Percentiles rank a stretch among this genome's conserved stretches.
Evolutionary conservation across 2,888 invertebrate species (phyloP).

Genomic region (Podabrus alpinus): DNA sequence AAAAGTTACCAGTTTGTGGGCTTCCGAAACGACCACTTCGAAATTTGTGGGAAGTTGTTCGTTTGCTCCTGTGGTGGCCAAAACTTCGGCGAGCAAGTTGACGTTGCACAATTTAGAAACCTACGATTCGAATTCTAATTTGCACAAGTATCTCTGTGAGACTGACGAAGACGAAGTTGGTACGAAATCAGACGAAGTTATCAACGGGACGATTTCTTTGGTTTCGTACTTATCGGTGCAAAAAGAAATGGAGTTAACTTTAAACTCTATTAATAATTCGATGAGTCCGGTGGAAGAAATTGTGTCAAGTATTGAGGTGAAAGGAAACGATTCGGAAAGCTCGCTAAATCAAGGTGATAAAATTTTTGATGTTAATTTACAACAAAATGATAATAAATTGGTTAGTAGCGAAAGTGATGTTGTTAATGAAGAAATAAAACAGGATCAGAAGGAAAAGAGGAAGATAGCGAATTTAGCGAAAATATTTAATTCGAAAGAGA

Average conservation of each 20-base stretch:
- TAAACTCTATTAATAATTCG: background rate
- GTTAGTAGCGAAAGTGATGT: background rate
- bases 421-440: background rate
- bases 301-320: background rate
- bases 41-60: background rate
- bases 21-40: background rate
- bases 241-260: slow-evolving; percentile 3
- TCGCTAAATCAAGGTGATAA: background rate
- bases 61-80: background rate
- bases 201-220: slow-evolving; percentile 6
- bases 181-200: background rate
- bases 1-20: background rate
- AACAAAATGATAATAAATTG: background rate
- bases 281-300: background rate
- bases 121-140: background rate
- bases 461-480: background rate
- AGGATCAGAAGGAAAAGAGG: background rate
- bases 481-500: background rate
- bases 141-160: background rate
- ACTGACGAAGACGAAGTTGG: background rate
- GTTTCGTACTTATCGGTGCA: slow-evolving; percentile 2
- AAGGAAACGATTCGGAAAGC: background rate
- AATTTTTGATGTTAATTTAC: background rate
- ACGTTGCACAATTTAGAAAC: background rate
- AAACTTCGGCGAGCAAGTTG: background rate